Base-by-base conservation (phyloP, 2,113 vertebrate species). In the Dasyprocta punctata region DNA sequence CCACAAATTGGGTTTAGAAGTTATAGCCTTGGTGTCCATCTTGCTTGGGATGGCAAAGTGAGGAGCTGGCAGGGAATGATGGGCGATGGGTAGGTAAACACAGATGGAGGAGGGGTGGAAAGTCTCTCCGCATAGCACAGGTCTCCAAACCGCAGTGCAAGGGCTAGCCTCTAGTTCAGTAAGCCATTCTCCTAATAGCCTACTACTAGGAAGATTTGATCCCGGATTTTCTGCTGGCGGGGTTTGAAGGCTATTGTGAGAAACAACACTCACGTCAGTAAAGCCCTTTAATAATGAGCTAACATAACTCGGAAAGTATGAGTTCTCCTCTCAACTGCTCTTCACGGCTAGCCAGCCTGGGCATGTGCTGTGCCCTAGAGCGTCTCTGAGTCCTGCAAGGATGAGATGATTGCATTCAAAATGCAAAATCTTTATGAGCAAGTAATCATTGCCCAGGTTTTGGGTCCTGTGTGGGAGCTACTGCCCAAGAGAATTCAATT, bases 201-300 rank as follows among this genome's bases (percentile, higher is more conserved):
- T 28, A 47, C 67, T n/a, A 54, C 44, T 30, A 63, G 82, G 38
- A 78, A 61, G 49, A 67, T 33, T 67, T 73, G 73, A 69, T 36
- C 49, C 56, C 38, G 61, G 41, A 38, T 75, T 90, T 95, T n/a
- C 73, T 67, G 30, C 41, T 96, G 88, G 36, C 44, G 61, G 22
- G 54, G 49, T 90, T 93, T 3, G 26, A 90, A 94, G 83, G 16
- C 86, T 89, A 52, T 87, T 94, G 54, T 30, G 38, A 86, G 92
- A 71, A 89, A 38, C 41, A 83, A 94, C 38, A 54, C n/a, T 94
- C 75, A 44, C 78, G 88, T 90, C 87, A 60, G 67, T 69, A 82
- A 92, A 93, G 30, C 17, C 47, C 38, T 69, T 86, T 69, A 61
- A 67, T 83, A 87, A 49, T 7, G 41, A 95, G 77, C 30, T 44